Base-by-base conservation (phyloP, 2,888 invertebrate genomes). In the Hypena proboscidalis region DNA sequence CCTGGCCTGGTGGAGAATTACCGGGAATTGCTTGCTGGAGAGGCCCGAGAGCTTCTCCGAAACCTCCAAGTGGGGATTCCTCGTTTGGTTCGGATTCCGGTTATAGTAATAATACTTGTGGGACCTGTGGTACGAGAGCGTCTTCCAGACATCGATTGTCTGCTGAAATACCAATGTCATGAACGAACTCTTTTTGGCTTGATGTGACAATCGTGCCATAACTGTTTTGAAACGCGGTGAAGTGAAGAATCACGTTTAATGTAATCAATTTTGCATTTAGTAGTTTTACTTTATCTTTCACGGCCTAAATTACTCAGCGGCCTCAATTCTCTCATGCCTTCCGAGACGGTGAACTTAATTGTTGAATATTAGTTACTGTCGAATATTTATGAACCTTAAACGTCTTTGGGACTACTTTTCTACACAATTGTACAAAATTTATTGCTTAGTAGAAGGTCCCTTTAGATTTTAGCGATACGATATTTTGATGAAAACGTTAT, bases 81-180 rank as follows among this genome's bases (percentile, higher is more conserved):
- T 95, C 95, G 2, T 95, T 96, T 59, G 96, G 96, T 17, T 96
- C 96, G 4, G 96, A 96, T 83, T 96, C 96, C 29, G 96, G 96
- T 5, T 96, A 96, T 83, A 96, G 96, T 80, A 96, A 96, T 81
- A 94, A 95, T 70, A 95, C 95, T 2, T 94, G 94, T 52, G 94
- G 94, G 1, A 95, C 95, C 0, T 93, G 93, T 51, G 94, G 94
- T 6, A 93, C 93, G 1, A 83, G 93, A 35, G 92, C 92, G 2
- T 92, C 92, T 2, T 92, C 91, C 6, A 79, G 89, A 47, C 90
- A 90, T 70, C 80, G 90, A 23, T 57, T 90, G 49, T 90, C 90
- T 50, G 90, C 90, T 1, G 90, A 90, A 76, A 90, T 90, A 48
- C 90, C 90, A 19, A 85, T 90, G 86, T 90, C 90, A 78, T 90